Base-by-base conservation (phyloP, 2,888 invertebrate species). In the Dasypolia templi region DNA sequence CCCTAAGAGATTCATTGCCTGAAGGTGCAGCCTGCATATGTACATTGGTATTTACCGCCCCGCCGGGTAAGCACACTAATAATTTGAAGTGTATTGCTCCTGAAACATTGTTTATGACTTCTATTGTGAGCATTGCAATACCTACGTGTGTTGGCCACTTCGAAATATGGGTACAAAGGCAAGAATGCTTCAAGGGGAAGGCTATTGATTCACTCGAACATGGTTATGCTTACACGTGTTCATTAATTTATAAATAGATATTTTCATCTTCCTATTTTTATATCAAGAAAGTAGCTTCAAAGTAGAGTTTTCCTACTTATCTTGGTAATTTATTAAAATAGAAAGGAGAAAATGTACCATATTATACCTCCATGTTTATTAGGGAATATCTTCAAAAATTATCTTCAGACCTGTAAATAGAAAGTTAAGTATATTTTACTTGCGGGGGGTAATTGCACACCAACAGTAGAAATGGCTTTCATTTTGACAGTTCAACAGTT, bases 51-150 rank as follows among this genome's bases (percentile, higher is more conserved):
- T 84, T 83, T 84, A 84, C 81, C 75, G 73, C 83, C 75, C 67
- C 70, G 65, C 68, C 64, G 82, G 82, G 85, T 86, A 80, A 86
- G 85, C 82, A 86, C 80, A 88, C 86, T 88, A 88, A 90, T 91
- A 88, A 89, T 86, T 87, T 89, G 86, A 87, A 89, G 89, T 91
- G 88, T 88, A 90, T 89, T 87, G 86, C 78, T 83, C 79, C 87
- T 88, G 86, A 87, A 86, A 85, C 88, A 83, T 86, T 89, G 90
- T 91, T 87, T 89, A 81, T 81, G 79, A 86, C 80, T 87, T 75
- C 82, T 77, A 80, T 82, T 84, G 75, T 83, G 75, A 77, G 70
- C 64, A 81, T 79, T 81, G 78, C 71, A 83, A 66, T 75, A 74
- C 58, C 75, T 75, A 74, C 58, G 76, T 75, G 61, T 78, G 75